phyloP scores from a whole-genome alignment of 2,888 invertebrate genomes.

The Hedychridium roseum region DNA sequence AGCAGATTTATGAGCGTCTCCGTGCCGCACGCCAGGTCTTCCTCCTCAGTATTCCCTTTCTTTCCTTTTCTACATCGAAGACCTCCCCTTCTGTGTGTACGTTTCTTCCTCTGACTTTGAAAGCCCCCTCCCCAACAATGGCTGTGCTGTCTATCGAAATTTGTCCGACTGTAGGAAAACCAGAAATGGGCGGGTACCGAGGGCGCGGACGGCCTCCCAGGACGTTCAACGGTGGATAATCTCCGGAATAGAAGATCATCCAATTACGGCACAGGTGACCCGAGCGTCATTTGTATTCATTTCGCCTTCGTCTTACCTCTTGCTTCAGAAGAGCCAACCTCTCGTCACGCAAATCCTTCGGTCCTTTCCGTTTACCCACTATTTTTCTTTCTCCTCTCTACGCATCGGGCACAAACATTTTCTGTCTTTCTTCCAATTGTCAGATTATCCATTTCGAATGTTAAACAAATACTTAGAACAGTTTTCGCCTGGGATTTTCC shows the following conservation, averaged over 20 bases:
- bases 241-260: conserved; percentile 54
- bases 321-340: conserved; percentile 19
- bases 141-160: conserved; percentile 21
- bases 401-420: too few species aligned
- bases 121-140: neutral
- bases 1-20: conserved; percentile 43
- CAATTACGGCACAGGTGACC: conserved; percentile 57
- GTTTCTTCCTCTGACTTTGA: neutral
- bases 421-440: conserved; percentile 20
- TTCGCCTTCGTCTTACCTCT: conserved; percentile 34
- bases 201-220: conserved; percentile 27
- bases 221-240: conserved; percentile 50
- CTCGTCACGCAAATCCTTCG: conserved; percentile 4
- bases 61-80: conserved; percentile 33
- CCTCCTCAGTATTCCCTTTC: too few species aligned
- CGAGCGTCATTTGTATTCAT: conserved; percentile 56
- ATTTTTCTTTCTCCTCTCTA: neutral
- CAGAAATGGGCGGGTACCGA: conserved; percentile 38
- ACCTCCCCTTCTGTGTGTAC: conserved; percentile 15
- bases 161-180: conserved; percentile 29
- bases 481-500: conserved; percentile 32
- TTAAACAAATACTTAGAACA: conserved; percentile 51
- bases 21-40: too few species aligned
- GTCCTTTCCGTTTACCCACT: conserved; percentile 7
- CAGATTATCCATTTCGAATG: conserved; percentile 44